Evolutionary conservation across 2,888 invertebrate species (phyloP), one percentile per base, ranked within the genome.

Genomic region (Drosophila austrosaltans): DNA sequence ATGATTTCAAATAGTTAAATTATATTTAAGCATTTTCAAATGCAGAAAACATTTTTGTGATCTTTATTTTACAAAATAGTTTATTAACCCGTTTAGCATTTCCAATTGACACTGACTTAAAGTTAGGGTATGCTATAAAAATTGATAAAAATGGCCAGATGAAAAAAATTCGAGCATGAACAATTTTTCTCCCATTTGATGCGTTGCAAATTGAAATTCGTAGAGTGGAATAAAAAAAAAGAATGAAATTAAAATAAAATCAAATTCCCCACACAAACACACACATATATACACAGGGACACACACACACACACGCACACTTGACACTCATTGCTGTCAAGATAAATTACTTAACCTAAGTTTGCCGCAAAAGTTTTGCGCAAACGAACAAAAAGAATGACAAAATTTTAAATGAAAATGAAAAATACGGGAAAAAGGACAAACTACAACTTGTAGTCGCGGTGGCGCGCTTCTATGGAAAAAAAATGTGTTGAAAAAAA

Each of bases 271-370:
- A 44, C 32, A 42, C 60, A 63, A 36, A 74, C 67, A 63, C 69
- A 57, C 58, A 40, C 44, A 16, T 16, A 16, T 16, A 0, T 16
- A 16, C 16, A 16, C 16, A 16, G 16, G 16, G 16, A 16, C 16
- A 53, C 58, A 44, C 39, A 44, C 25, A 42, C 56, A 61, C 69
- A 57, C 59, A 40, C 48, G 48, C 58, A 32, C 39, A 39, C 20
- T 39, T 60, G 48, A 48, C 22, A 48, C 48, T 48, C 48, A 48
- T 48, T 48, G 79, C 76, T 72, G 81, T 72, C 75, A 83, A 87
- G 89, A 83, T 87, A 84, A 87, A 83, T 87, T 84, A 87, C 83
- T 89, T 87, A 84, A 77, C 84, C 79, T 81, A 87, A 89, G 77
- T 78, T 83, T 68, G 66, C 57, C 69, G 44, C 40, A 69, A 59